Evolutionary conservation across 2,888 invertebrate species (phyloP), one percentile per base, ranked within the genome.

Genomic region (Drosophila prostipennis): DNA sequence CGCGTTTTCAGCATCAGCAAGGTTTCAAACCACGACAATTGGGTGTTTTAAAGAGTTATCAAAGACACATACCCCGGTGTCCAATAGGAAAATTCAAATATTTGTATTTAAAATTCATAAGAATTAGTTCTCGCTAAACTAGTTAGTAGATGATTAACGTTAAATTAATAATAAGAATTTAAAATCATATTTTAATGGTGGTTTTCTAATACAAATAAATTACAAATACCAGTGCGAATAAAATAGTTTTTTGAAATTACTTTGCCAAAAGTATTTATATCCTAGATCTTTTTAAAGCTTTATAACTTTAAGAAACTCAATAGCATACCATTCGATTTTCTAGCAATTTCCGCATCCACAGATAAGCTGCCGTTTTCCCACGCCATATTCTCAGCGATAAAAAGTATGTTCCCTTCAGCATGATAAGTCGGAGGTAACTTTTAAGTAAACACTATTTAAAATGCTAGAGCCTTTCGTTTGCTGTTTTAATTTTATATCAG

Each of bases 331-430:
- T 45, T 8, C 2, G 1, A 40, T 26, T 39, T 52, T 23, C 23
- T 37, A 11, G 6, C 2, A 13, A 26, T 23, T 34, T 36, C 14
- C 2, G 34, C 34, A 1, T n/a, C n/a, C 4, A 13, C n/a, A 29
- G 60, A 60, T 60, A 60, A 58, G 58, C 60, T 45, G 37, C n/a
- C 29, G 2, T 32, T 45, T 60, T 61, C 60, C 43, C 60, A 59
- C 60, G 60, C 37, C 29, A 5, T 14, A 45, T 32, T 32, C 32
- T 36, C 16, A 14, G 45, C 37, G 60, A 60, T 60, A 58, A 58
- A 6, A n/a, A n/a, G 29, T 29, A 3, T n/a, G 5, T 32, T 37
- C 10, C 4, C 14, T 37, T 32, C 13, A 32, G 6, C 19, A 8
- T 23, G 39, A 53, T 53, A 58, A 58, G 54, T 40, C 23, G 16